Conservation (phyloP, 2,113 vertebrate species). For the Epinephelus lanceolatus region DNA sequence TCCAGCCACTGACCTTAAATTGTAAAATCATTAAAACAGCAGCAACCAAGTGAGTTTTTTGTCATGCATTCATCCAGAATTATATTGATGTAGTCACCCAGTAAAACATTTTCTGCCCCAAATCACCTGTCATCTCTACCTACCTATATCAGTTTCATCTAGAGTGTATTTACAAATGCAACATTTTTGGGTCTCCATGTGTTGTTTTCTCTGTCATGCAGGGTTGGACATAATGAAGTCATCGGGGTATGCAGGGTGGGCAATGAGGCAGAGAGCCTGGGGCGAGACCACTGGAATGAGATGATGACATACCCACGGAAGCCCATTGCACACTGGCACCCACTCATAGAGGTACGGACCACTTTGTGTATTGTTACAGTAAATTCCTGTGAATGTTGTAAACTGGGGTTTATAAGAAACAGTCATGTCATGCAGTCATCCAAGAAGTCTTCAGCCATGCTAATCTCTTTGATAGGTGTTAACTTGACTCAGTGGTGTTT, state of each 20-base stretch:
- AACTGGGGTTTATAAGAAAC: neutral
- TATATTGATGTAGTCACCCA: neutral
- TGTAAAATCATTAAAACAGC: too few relatives aligned
- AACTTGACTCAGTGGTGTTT: neutral
- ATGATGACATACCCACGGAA: conserved; percentile 97
- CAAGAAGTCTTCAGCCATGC: neutral
- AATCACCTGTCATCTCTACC: neutral
- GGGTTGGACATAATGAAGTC: conserved; percentile 98
- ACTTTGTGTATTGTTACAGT: neutral
- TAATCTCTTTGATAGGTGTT: neutral
- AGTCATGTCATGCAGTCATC: neutral
- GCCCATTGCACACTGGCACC: conserved; percentile 97
- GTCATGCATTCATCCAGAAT: neutral
- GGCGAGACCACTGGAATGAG: conserved; percentile 97
- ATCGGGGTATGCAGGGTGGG: conserved; percentile 98
- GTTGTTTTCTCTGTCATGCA: conserved; percentile 76
- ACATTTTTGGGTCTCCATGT: neutral
- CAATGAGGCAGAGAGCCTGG: conserved; percentile 92
- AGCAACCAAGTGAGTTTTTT: neutral
- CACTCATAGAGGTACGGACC: conserved; percentile 91
- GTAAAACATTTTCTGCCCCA: neutral
- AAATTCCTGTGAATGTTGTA: neutral
- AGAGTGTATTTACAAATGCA: neutral
- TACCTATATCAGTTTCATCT: neutral
- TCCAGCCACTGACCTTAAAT: too few relatives aligned